Evolutionary conservation across 2,797 vertebrate species (phyloP).

Genomic region (Paguma larvata): DNA sequence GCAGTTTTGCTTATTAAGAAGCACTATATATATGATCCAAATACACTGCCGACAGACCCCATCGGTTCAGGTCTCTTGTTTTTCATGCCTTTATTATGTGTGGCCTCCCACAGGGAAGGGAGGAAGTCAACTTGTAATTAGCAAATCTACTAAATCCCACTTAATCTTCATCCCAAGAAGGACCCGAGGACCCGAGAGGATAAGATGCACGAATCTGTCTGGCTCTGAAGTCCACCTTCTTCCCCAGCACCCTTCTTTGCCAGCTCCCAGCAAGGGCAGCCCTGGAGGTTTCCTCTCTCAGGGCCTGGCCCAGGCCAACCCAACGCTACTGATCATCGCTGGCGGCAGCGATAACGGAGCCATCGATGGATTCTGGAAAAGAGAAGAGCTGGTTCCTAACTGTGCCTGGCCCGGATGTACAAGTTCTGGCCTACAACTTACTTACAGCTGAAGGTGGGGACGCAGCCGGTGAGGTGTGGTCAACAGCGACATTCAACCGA

Average conservation of each 20-base stretch:
- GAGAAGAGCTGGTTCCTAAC: neutral
- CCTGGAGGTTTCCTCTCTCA: neutral
- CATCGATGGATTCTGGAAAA: neutral
- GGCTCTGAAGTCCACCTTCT: neutral
- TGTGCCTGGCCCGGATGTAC: neutral
- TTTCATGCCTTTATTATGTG: neutral
- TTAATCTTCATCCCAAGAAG: neutral
- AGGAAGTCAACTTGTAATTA: neutral
- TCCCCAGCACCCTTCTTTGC: neutral
- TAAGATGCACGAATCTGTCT: too few relatives aligned
- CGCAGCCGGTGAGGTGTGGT: fast-evolving
- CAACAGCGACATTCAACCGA: neutral
- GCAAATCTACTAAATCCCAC: neutral
- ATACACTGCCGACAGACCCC: neutral
- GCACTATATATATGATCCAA: neutral
- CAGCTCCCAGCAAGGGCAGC: neutral
- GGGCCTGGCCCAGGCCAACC: neutral
- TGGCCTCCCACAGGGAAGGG: neutral
- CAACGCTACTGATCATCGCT: neutral
- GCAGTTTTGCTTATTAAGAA: neutral
- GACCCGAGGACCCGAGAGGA: neutral
- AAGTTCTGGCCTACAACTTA: neutral
- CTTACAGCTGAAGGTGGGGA: neutral
- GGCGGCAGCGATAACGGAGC: neutral
- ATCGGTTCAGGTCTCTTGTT: neutral